A percentile compares a stretch with the other conserved stretches of the same genome.
These are phyloP conservation scores for Myotis lucifugus DNA, from an alignment of 2,113 vertebrate species.

Conservation along the genomic window DNA sequence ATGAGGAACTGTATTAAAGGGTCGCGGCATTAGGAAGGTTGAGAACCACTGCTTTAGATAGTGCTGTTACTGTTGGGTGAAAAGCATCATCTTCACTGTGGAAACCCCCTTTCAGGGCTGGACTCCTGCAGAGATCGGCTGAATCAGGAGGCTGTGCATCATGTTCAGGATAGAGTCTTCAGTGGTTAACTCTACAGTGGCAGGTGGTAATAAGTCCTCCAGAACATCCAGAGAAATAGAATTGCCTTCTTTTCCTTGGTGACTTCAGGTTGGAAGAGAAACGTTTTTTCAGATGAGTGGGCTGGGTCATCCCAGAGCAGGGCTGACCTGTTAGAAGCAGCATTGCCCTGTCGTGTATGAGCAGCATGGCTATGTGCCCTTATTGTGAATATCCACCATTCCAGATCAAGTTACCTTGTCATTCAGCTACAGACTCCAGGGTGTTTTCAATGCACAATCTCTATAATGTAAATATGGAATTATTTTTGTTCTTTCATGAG, in stretches of 20 bases:
- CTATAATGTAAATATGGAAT: background rate
- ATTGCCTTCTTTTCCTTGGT: constrained; percentile 23
- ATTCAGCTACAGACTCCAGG: background rate
- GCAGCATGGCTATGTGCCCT: background rate
- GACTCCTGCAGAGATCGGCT: background rate
- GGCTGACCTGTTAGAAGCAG: background rate
- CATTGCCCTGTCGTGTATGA: background rate
- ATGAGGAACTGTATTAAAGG: too few species aligned
- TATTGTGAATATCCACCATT: background rate
- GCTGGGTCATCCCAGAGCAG: background rate
- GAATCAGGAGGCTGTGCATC: accelerated
- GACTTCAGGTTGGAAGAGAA: constrained; percentile 17
- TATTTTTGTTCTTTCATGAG: constrained; percentile 33
- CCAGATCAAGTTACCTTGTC: background rate
- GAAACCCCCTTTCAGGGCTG: background rate
- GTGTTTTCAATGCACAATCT: background rate
- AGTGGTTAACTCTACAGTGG: background rate
- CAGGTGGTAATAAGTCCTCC: background rate
- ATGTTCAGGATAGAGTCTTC: background rate
- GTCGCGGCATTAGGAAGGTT: too few species aligned
- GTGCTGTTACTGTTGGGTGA: background rate
- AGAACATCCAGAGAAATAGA: constrained; percentile 23
- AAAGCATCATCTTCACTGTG: background rate
- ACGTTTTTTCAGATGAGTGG: background rate
- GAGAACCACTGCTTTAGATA: background rate